These are phyloP conservation scores for Acanthopagrus latus DNA, from an alignment of 2,797 vertebrate genomes.

Conservation along the genomic window DNA sequence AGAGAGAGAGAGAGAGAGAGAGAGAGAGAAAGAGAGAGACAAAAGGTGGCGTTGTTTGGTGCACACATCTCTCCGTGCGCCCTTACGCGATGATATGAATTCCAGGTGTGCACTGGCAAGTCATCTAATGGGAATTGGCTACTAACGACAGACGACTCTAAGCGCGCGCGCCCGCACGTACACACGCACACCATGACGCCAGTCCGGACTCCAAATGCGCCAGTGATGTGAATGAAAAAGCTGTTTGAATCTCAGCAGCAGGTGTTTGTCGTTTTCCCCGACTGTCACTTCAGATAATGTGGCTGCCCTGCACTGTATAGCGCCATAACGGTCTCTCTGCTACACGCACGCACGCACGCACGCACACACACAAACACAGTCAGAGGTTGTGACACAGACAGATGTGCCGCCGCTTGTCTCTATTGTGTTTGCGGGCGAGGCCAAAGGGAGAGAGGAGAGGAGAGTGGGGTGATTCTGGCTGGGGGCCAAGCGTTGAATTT, in stretches of 20 bases:
- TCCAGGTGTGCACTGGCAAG: conserved; percentile 54
- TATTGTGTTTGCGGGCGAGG: conserved; percentile 75
- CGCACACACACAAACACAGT: conserved; percentile 27
- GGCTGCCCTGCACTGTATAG: conserved; percentile 59
- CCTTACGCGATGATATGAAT: conserved; percentile 36
- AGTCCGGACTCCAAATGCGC: background rate
- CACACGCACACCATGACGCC: background rate
- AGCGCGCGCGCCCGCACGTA: background rate
- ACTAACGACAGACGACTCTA: conserved; percentile 39
- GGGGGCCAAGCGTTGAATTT: conserved; percentile 73
- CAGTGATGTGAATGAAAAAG: conserved; percentile 14
- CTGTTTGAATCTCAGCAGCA: conserved; percentile 56
- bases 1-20: background rate
- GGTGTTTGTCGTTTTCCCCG: conserved; percentile 50
- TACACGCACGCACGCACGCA: conserved; percentile 6
- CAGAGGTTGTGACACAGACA: conserved; percentile 70
- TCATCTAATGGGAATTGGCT: conserved; percentile 40
- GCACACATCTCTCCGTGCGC: background rate
- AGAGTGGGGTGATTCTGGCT: conserved; percentile 55
- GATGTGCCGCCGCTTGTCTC: conserved; percentile 83
- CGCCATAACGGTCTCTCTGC: conserved; percentile 57
- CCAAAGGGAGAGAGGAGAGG: conserved; percentile 44
- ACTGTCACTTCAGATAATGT: conserved; percentile 66
- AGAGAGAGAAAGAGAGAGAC: background rate
- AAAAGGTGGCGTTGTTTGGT: conserved; percentile 10